phyloP scores from a whole-genome alignment of 2,888 invertebrate species.

The Lapara coniferarum region DNA sequence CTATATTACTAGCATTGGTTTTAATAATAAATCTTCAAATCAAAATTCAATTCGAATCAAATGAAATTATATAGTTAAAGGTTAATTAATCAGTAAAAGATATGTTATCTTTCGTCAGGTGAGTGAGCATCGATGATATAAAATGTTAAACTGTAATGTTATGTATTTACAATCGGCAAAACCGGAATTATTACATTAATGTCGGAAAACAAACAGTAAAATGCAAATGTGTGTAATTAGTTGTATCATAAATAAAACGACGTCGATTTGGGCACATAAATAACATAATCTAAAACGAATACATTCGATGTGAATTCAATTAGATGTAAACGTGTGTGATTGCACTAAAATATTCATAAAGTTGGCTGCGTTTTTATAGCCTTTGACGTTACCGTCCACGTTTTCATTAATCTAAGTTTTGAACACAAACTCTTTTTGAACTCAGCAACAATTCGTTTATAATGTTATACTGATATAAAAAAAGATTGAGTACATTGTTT shows the following conservation, averaged over 20 bases:
- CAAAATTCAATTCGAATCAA: not conserved
- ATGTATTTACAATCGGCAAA: slow-evolving; percentile 30
- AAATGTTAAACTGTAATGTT: slow-evolving; percentile 7
- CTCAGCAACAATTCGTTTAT: too few species aligned
- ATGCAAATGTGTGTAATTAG: slow-evolving; percentile 68
- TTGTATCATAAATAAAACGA: slow-evolving; percentile 60
- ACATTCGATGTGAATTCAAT: slow-evolving; percentile 54
- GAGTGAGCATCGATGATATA: not conserved
- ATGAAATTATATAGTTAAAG: not conserved
- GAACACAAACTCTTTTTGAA: too few species aligned
- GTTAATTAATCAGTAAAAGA: slow-evolving; percentile 4
- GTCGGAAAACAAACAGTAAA: slow-evolving; percentile 60
- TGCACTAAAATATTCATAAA: slow-evolving; percentile 27
- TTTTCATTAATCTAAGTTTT: not conserved
- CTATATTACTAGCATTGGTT: not conserved
- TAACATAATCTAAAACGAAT: slow-evolving; percentile 57
- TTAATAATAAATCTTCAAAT: not conserved
- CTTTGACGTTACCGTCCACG: not conserved
- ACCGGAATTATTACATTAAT: slow-evolving; percentile 41
- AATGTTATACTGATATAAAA: too few species aligned
- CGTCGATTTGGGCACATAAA: slow-evolving; percentile 59
- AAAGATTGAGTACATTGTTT: too few species aligned
- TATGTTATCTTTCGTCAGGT: not conserved
- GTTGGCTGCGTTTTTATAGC: not conserved
- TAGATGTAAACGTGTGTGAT: slow-evolving; percentile 48